Percentiles rank a stretch among this genome's conserved stretches.
Conservation (phyloP, 2,113 vertebrate species). For the Spheniscus mendiculus region DNA sequence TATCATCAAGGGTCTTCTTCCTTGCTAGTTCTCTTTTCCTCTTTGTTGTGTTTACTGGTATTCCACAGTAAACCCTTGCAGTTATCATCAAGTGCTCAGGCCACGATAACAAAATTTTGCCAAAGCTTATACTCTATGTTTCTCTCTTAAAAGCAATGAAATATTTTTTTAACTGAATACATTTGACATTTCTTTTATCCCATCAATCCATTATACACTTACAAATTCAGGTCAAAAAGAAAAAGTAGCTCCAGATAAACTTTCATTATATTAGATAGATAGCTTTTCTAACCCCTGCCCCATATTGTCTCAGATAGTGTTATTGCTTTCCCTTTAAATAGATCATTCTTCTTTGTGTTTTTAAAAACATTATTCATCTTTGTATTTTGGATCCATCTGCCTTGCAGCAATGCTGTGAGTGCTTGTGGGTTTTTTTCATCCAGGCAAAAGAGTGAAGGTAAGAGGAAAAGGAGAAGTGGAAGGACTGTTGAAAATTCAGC, state of each 20-base stretch:
- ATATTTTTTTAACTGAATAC: neutral
- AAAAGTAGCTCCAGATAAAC: neutral
- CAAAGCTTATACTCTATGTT: neutral
- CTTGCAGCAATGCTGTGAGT: neutral
- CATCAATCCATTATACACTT: neutral
- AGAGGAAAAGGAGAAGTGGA: neutral
- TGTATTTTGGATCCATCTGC: neutral
- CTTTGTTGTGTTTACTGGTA: neutral
- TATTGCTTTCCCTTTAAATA: neutral
- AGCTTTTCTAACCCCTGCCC: neutral
- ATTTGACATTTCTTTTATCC: neutral
- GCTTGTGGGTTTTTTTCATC: neutral
- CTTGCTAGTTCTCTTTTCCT: neutral
- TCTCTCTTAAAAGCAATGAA: neutral
- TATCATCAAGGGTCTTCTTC: neutral
- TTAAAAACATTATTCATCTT: neutral
- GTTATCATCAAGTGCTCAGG: neutral
- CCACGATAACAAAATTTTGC: neutral
- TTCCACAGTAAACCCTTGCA: neutral
- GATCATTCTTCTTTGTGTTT: neutral
- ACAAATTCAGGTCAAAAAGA: neutral
- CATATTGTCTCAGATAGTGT: neutral
- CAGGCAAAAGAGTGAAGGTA: neutral
- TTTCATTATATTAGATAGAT: neutral
- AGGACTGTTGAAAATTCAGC: neutral